Evolutionary conservation across 2,113 vertebrate species (phyloP).

Genomic region (Potamarius usumacintae): DNA sequence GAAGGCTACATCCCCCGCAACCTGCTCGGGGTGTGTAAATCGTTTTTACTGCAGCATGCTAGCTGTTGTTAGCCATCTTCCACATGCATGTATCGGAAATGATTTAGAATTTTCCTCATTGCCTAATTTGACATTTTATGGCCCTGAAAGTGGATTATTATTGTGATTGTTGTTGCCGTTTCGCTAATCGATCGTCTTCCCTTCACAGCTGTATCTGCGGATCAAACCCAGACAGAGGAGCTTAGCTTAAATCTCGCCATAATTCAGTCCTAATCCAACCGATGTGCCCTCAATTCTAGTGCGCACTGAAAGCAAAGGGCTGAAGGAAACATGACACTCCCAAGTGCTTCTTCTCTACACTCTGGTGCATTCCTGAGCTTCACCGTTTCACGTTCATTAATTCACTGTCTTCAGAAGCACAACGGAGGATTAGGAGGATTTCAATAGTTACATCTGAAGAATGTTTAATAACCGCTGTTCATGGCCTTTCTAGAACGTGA

Average conservation of each 20-base stretch:
- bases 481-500: slow-evolving; percentile 13
- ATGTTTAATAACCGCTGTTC: slow-evolving; percentile 12
- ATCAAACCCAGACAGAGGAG: slow-evolving; percentile 91
- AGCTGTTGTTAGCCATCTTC: not conserved
- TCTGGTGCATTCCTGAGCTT: not conserved
- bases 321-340: not conserved
- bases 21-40: slow-evolving; percentile 84
- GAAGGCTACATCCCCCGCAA: slow-evolving; percentile 92
- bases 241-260: slow-evolving; percentile 76
- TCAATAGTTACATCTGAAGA: not conserved
- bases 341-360: slow-evolving; percentile 12
- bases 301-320: slow-evolving; percentile 22
- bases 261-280: slow-evolving; percentile 7
- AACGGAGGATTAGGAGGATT: not conserved
- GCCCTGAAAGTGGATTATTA: not conserved
- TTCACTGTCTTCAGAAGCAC: not conserved
- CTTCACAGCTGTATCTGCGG: slow-evolving; percentile 84
- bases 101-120: not conserved
- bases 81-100: not conserved
- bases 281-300: slow-evolving; percentile 7
- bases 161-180: not conserved
- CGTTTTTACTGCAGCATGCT: not conserved
- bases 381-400: not conserved
- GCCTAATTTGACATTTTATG: not conserved
- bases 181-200: slow-evolving; percentile 8